Evolutionary conservation across 2,888 invertebrate genomes (phyloP).

Genomic region (Chloroclystis v-ata): DNA sequence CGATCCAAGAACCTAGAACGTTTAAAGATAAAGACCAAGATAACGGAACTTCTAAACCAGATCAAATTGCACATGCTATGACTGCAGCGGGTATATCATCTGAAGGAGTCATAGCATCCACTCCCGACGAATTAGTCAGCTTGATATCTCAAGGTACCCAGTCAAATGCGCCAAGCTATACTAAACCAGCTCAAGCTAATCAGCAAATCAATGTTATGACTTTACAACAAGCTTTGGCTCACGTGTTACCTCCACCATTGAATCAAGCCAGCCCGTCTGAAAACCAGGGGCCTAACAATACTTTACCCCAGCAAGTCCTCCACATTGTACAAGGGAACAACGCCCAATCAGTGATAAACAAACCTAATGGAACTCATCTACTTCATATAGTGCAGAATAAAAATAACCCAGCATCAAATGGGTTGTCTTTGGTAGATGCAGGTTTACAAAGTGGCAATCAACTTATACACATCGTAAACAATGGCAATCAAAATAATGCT

Average conservation of each 20-base stretch:
- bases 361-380: constrained; percentile 59
- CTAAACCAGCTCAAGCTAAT: constrained; percentile 44
- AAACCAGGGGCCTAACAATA: constrained; percentile 45
- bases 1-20: constrained; percentile 10
- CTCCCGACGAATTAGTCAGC: constrained; percentile 68
- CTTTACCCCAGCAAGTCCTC: constrained; percentile 51
- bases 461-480: constrained; percentile 71
- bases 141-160: constrained; percentile 73
- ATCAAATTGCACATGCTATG: constrained; percentile 71
- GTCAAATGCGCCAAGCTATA: constrained; percentile 43
- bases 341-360: constrained; percentile 59
- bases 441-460: constrained; percentile 68
- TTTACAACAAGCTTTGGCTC: constrained; percentile 69
- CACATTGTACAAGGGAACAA: constrained; percentile 73
- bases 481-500: constrained; percentile 60
- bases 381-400: constrained; percentile 73
- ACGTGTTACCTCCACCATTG: constrained; percentile 66
- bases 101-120: constrained; percentile 39
- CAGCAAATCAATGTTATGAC: constrained; percentile 60
- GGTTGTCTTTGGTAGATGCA: constrained; percentile 64
- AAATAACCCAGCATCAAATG: constrained; percentile 36
- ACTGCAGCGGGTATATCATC: constrained; percentile 67
- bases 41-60: constrained; percentile 39
- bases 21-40: constrained; percentile 7
- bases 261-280: constrained; percentile 55